Conservation (phyloP, 35 echinoderm and acorn worm species). For the Lytechinus pictus region DNA sequence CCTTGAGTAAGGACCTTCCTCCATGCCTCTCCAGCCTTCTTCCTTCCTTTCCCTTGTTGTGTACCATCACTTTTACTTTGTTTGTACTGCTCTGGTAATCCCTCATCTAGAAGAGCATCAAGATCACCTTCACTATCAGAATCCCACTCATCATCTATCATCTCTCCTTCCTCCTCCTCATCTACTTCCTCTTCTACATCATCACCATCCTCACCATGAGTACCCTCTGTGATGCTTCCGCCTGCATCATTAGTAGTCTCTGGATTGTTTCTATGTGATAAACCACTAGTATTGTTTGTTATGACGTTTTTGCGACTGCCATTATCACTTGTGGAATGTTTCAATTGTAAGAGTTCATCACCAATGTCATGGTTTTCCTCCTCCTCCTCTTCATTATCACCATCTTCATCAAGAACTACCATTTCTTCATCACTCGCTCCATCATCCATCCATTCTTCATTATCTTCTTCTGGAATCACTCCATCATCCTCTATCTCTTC, state of each 20-base stretch:
- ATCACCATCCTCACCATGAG: background rate
- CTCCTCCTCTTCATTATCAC: background rate
- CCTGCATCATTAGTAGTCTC: background rate
- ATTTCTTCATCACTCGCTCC: slow-evolving; percentile 13
- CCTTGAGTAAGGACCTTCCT: background rate
- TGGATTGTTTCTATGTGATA: background rate
- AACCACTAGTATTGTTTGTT: background rate
- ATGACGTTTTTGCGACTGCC: background rate
- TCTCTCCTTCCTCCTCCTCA: slow-evolving; percentile 50
- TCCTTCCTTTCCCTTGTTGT: slow-evolving; percentile 6
- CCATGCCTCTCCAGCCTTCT: slow-evolving; percentile 32
- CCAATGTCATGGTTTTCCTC: background rate
- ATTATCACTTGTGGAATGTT: background rate
- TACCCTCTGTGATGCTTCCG: background rate
- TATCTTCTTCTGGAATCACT: slow-evolving; percentile 17
- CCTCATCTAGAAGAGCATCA: slow-evolving; percentile 73
- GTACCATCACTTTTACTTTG: slow-evolving; percentile 56
- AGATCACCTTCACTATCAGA: slow-evolving; percentile 72
- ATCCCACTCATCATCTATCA: slow-evolving; percentile 46
- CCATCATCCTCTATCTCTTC: slow-evolving; percentile 12
- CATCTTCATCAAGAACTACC: background rate
- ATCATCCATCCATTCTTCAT: slow-evolving; percentile 22
- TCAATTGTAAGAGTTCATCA: background rate
- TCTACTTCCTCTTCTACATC: background rate
- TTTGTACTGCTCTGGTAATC: slow-evolving; percentile 56